phyloP scores from a whole-genome alignment of 2,113 vertebrate genomes.

The Serilophus lunatus region DNA sequence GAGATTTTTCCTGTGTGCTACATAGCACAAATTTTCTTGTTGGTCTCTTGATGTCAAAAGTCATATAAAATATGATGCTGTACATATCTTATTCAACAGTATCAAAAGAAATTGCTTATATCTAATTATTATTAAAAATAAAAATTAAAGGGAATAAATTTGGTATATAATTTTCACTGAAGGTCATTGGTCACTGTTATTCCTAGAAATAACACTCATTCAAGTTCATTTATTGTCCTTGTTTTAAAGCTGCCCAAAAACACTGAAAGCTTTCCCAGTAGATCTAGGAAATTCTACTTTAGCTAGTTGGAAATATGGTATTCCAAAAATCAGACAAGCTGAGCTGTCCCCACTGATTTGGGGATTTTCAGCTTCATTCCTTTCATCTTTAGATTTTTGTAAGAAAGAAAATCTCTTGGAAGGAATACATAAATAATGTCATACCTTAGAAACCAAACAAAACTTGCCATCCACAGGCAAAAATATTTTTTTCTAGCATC shows the following conservation, averaged over 20 bases:
- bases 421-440: background rate
- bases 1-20: background rate
- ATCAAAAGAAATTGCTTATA: background rate
- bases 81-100: background rate
- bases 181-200: background rate
- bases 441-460: background rate
- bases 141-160: background rate
- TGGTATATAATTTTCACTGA: background rate
- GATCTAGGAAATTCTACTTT: background rate
- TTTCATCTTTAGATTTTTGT: background rate
- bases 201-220: background rate
- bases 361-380: background rate
- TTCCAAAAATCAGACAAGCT: background rate
- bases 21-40: background rate
- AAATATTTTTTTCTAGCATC: background rate
- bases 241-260: background rate
- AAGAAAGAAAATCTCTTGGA: background rate
- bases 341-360: background rate
- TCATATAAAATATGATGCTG: background rate
- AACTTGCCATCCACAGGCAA: background rate
- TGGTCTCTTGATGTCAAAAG: background rate
- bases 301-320: rapidly evolving
- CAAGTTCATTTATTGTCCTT: background rate
- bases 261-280: background rate
- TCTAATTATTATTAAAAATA: background rate